Conservation (phyloP, 2,797 vertebrate species). For the Sebastes kiyomatsui region DNA sequence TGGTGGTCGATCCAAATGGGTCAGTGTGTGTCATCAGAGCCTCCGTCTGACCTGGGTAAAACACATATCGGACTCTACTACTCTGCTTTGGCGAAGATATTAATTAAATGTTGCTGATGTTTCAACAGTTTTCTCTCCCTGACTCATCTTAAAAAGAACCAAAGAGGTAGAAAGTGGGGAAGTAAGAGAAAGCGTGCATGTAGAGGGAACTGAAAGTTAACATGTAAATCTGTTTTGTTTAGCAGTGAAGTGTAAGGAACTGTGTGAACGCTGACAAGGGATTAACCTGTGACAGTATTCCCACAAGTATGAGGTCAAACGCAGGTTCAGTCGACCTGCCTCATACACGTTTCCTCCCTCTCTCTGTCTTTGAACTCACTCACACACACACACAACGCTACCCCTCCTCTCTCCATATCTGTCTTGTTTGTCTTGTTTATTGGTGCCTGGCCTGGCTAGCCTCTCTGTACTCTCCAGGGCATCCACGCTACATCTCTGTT, state of each 20-base stretch:
- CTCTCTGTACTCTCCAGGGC: slow-evolving; percentile 61
- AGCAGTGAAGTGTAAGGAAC: neutral
- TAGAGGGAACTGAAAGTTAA: slow-evolving; percentile 21
- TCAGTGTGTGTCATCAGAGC: neutral
- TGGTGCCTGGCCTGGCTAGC: slow-evolving; percentile 62
- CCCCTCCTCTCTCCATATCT: slow-evolving; percentile 55
- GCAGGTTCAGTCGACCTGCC: slow-evolving; percentile 40
- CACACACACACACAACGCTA: neutral
- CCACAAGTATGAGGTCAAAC: slow-evolving; percentile 31
- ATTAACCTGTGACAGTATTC: slow-evolving; percentile 23
- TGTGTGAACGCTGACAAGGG: neutral
- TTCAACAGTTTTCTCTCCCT: neutral
- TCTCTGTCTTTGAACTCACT: neutral
- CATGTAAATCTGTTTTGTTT: slow-evolving; percentile 8
- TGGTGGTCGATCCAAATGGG: neutral
- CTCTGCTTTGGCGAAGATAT: neutral
- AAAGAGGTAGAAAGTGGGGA: neutral
- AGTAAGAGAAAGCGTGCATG: neutral
- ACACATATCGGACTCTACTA: neutral
- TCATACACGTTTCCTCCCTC: neutral
- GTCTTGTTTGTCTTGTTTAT: slow-evolving; percentile 78
- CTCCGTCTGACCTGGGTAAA: neutral
- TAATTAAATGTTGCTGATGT: neutral
- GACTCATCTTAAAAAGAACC: neutral
- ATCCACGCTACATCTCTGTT: slow-evolving; percentile 68